Base-by-base conservation (phyloP, 1,140 invertebrate genomes). In the Harpegnathos saltator region DNA sequence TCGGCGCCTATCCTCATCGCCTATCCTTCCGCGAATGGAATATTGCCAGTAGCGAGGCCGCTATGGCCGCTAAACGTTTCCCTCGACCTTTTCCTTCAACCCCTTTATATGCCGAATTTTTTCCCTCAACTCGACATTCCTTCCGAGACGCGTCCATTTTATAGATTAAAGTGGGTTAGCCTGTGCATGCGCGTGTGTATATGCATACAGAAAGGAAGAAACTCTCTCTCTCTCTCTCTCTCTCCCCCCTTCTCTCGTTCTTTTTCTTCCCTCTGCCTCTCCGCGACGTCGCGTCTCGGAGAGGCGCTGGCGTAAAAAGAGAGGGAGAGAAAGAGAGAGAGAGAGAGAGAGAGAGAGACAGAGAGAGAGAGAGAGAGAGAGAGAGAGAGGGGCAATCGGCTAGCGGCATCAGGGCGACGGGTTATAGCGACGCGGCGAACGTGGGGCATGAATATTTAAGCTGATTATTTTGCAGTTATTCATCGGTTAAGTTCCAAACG, bases 391-490 rank as follows among this genome's bases (percentile, higher is more conserved):
- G 26, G 48, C 59, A 74, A 82, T 63, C 56, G 58, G 72, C 26
- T 38, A 69, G 26, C 22, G 58, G 71, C 33, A 74, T 74, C 69
- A 74, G 62, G 75, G 26, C n/a, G 69, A 66, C 50, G 22, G 38
- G 38, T 15, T 54, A 74, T 52, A 77, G 19, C 44, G 12, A 15
- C 15, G 38, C 38, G 15, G 26, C 24, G 24, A 26, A n/a, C 19
- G 38, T 44, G 12, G 33, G 7, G 77, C 59, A 91, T 91, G 90
- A 90, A 91, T 91, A 91, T 91, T 90, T 90, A 89, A 91, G 84
- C 82, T 88, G 85, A 91, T 91, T 91, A 89, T 91, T 91, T 91
- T 83, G 65, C 82, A 89, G 83, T 91, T 91, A 90, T 87, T 91
- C 89, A 89, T 91, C 84, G 89, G 82, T 84, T 85, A 89, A 89